A percentile compares a stretch with the other conserved stretches of the same genome.
phyloP scores from a whole-genome alignment of 1,140 invertebrate species.

The Zaprionus ornatus region DNA sequence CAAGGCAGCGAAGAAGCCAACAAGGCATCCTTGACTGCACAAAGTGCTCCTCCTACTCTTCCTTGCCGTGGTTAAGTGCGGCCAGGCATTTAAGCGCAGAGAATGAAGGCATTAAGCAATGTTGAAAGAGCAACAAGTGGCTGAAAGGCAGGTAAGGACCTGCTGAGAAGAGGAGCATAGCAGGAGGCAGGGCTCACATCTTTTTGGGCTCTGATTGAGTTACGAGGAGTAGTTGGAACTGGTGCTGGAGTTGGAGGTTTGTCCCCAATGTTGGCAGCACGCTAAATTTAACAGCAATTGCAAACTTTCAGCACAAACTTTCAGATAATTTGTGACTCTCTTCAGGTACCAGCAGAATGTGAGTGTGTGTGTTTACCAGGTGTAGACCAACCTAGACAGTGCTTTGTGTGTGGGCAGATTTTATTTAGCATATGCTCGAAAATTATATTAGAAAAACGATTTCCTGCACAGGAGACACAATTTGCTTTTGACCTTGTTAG shows the following conservation, averaged over 20 bases:
- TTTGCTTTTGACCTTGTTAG: slow-evolving; percentile 42
- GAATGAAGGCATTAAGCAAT: slow-evolving; percentile 4
- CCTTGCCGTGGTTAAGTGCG: slow-evolving; percentile 39
- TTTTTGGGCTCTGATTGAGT: not conserved
- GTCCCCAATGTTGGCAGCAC: slow-evolving; percentile 45
- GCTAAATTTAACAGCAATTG: slow-evolving; percentile 81
- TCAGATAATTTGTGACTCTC: slow-evolving; percentile 65
- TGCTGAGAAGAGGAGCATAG: no score
- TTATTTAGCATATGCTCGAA: slow-evolving; percentile 49
- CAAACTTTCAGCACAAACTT: slow-evolving; percentile 71
- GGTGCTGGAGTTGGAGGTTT: slow-evolving; percentile 1
- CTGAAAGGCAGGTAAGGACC: not conserved
- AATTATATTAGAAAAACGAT: slow-evolving; percentile 53
- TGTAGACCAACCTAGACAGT: slow-evolving; percentile 2
- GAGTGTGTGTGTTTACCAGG: slow-evolving; percentile 19
- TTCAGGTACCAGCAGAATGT: not conserved
- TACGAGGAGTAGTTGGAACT: not conserved
- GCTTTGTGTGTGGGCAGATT: slow-evolving; percentile 5
- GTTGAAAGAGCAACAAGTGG: not conserved
- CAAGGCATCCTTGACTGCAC: slow-evolving; percentile 66
- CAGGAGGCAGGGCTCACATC: not conserved
- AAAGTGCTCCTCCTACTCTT: slow-evolving; percentile 54
- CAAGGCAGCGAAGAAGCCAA: slow-evolving; percentile 9
- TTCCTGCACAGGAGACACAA: slow-evolving; percentile 52
- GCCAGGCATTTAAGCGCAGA: slow-evolving; percentile 43